Base-by-base conservation (phyloP, 2,113 vertebrate genomes). In the Piaya cayana region DNA sequence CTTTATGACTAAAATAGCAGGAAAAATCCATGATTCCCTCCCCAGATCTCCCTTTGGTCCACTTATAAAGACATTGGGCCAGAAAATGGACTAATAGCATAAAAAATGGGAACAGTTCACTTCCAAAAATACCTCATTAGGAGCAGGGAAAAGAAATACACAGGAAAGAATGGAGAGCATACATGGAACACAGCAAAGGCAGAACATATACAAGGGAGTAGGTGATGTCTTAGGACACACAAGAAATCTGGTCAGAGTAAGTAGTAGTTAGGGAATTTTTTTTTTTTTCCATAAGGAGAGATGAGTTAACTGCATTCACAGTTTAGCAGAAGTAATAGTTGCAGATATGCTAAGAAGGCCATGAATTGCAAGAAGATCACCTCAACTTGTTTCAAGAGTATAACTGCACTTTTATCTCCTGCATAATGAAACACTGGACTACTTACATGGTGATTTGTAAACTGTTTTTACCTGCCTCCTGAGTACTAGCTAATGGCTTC, bases 141-240 rank as follows among this genome's bases (percentile, higher is more conserved):
- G 17, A 53, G 8, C 12, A 14, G 15, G 36, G 47, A 45, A 55
- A 62, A 81, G 16, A 83, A 67, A 62, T 12, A 45, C 6, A 77
- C 58, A 5, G 18, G 18, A 34, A 47, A n/a, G 45, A 16, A 19
- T 5, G 9, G 3, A 12, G 15, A 3, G 8, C 11, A 12, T 8
- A 30, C 0, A 0, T 16, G 36, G 27, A 80, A 64, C 2, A 13
- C 0, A 14, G 7, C 5, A 39, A 15, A 15, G 3, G 15, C 18
- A 77, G 25, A 56, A 84, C 25, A 10, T 6, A 55, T 7, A 9
- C 5, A 26, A 32, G 7, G 8, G 3, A 80, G 10, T 3, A 86
- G 34, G 36, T 4, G 4, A 32, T 64, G 20, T 77, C 39, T 2
- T 8, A 56, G 13, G 26, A 79, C 20, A n/a, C 43, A 34, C 6